Evolutionary conservation across 2,888 invertebrate species (phyloP).

Genomic region (Caenorhabditis plicata): DNA sequence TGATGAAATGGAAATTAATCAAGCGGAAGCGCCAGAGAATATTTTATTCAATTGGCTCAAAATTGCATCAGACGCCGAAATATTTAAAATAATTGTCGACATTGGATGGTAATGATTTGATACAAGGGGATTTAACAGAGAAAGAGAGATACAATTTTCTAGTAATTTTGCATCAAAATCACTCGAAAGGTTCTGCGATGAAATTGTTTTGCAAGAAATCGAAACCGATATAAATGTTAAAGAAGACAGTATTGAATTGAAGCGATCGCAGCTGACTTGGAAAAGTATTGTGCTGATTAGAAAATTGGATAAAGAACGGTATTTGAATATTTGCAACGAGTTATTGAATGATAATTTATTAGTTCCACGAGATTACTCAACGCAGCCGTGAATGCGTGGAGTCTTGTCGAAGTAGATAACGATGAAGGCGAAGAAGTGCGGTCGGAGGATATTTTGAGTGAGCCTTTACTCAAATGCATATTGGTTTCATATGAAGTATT

Average conservation of each 20-base stretch:
- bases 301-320: conserved; percentile 17
- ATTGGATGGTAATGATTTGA: neutral
- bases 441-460: conserved; percentile 2
- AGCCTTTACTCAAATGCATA: conserved; percentile 7
- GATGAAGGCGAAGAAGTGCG: conserved; percentile 2
- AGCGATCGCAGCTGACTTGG: conserved; percentile 16
- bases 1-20: conserved; percentile 4
- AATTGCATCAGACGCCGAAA: conserved; percentile 7
- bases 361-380: conserved; percentile 8
- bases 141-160: too few relatives aligned
- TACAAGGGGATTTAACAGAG: neutral
- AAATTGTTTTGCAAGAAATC: conserved; percentile 15
- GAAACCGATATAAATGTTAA: conserved; percentile 1
- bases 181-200: conserved; percentile 22
- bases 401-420: conserved; percentile 5
- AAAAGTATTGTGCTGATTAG: conserved; percentile 21
- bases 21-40: conserved; percentile 7
- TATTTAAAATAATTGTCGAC: conserved; percentile 23
- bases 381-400: conserved; percentile 7
- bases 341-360: neutral
- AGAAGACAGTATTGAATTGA: neutral
- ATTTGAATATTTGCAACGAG: neutral
- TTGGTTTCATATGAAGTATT: conserved; percentile 9
- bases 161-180: neutral
- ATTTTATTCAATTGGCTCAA: conserved; percentile 20